These are phyloP conservation scores for Drosophila greeni DNA, from an alignment of 2,888 invertebrate species.

Conservation along the genomic window DNA sequence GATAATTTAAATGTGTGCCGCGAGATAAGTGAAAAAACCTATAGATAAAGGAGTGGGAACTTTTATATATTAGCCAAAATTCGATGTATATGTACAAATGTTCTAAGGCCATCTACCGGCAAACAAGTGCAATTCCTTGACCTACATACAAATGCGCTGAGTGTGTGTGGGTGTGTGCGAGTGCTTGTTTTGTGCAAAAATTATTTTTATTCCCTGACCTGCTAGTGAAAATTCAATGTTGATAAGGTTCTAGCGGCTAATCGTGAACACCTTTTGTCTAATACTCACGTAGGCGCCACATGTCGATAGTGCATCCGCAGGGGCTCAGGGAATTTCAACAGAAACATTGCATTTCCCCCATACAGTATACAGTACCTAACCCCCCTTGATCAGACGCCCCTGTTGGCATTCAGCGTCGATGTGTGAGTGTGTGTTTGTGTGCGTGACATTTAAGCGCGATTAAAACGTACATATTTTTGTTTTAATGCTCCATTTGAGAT, in stretches of 20 bases:
- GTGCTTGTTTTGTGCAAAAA: constrained; percentile 26
- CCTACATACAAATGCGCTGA: constrained; percentile 26
- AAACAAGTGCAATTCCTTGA: constrained; percentile 38
- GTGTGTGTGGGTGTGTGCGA: background rate
- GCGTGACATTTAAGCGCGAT: constrained; percentile 22
- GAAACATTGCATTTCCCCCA: background rate
- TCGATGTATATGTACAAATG: constrained; percentile 6
- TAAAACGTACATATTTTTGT: constrained; percentile 24
- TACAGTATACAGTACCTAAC: background rate
- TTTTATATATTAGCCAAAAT: constrained; percentile 7
- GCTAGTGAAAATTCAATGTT: constrained; percentile 35
- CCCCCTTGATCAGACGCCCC: constrained; percentile 6
- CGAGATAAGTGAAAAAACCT: constrained; percentile 17
- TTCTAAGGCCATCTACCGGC: constrained; percentile 37
- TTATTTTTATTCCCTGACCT: constrained; percentile 42
- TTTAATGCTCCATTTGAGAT: constrained; percentile 34
- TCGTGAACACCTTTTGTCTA: constrained; percentile 15
- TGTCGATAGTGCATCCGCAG: constrained; percentile 25
- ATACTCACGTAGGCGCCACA: constrained; percentile 38
- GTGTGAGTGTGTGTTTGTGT: constrained; percentile 14
- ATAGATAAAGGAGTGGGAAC: constrained; percentile 11
- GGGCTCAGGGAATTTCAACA: background rate
- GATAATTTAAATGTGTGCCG: constrained; percentile 23
- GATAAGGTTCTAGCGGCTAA: constrained; percentile 31
- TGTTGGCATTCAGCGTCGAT: constrained; percentile 1